Base-by-base conservation (phyloP, 2,797 vertebrate species). In the Lepus townsendii region DNA sequence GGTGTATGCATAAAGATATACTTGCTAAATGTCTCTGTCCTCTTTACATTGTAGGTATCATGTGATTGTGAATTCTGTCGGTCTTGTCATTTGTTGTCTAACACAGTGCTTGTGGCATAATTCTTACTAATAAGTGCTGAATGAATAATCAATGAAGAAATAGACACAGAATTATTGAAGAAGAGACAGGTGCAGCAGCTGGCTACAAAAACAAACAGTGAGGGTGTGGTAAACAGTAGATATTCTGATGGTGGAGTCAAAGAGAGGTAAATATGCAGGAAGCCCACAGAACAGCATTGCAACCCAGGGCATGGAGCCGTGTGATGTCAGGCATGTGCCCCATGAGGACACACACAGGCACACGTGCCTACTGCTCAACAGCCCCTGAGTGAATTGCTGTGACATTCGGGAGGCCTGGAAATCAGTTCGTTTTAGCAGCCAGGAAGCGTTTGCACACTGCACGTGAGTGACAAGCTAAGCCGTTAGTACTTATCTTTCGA, bases 111-210 rank as follows among this genome's bases (percentile, higher is more conserved):
- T 52, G 30, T 7, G 38, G 72, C 16, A 2, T 71, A 72, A 91
- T 83, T 95, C 65, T 90, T 82, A 65, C 19, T n/a, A 62, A 7
- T 86, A 71, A 68, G 47, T 77, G 30, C 27, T 52, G 73, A 88
- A 88, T 86, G 68, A 83, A 63, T 52, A 52, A 54, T 69, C n/a
- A 54, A 3, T 62, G 42, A 79, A 84, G 73, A 83, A 19, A 69
- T 26, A 13, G 73, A 76, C 91, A 82, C 24, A 83, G 90, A 82
- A 85, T 65, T 72, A 8, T 63, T 26, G 22, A 62, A 83, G 86
- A n/a, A 76, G 83, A 73, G 95, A 71, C 20, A 96, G 75, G 24
- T 57, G 32, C 47, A 71, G 26, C 32, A 52, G 57, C 63, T 77
- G 83, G 80, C 66, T 50, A 6, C 3, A 73, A 72, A 76, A 71